Evolutionary conservation across 2,113 vertebrate genomes (phyloP).

Genomic region (Arizona elegans): DNA sequence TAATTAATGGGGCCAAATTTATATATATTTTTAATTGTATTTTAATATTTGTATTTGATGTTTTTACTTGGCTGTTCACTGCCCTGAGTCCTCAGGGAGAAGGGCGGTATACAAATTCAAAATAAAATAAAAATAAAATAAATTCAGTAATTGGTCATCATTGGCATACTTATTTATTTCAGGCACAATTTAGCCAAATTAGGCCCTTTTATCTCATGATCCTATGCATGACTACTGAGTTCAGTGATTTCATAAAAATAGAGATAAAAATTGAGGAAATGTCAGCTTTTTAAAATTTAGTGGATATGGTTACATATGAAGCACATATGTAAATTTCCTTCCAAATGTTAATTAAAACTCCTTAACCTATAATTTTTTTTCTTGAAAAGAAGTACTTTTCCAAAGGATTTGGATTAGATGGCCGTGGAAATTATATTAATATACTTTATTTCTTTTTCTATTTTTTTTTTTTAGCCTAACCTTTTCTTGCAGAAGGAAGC

Average conservation of each 20-base stretch:
- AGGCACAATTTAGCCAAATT: background rate
- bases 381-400: background rate
- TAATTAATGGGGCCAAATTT: too few relatives aligned
- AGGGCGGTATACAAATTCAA: too few relatives aligned
- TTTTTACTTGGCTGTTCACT: too few relatives aligned
- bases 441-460: background rate
- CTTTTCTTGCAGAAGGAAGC: background rate
- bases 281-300: background rate
- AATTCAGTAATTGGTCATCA: background rate
- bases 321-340: background rate
- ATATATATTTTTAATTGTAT: too few relatives aligned
- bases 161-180: background rate
- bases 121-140: too few relatives aligned
- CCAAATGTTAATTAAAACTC: background rate
- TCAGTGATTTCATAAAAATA: background rate
- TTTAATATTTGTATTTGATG: too few relatives aligned
- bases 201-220: background rate
- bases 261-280: background rate
- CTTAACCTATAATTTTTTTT: background rate
- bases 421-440: background rate
- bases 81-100: too few relatives aligned
- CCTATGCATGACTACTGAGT: background rate
- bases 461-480: background rate
- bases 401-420: background rate
- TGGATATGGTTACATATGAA: background rate